A percentile compares a stretch with the other conserved stretches of the same genome.
phyloP scores from a whole-genome alignment of 2,888 invertebrate genomes.

The Orchesellides sinensis region DNA sequence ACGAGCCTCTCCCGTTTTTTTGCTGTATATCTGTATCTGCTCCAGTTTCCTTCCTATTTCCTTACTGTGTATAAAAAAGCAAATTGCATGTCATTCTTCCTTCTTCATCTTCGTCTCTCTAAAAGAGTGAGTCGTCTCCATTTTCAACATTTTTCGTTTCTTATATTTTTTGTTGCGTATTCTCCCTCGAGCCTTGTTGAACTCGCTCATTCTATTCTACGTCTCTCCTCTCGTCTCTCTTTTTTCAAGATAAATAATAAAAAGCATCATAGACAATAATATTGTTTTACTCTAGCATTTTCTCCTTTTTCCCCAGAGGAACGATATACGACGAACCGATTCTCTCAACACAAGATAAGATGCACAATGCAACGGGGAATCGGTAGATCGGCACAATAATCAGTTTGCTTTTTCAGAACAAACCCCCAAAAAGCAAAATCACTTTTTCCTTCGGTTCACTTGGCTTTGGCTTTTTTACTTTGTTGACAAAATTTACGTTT shows the following conservation, averaged over 20 bases:
- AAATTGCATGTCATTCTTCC: not conserved
- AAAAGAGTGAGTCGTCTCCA: too few species aligned
- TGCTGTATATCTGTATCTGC: not conserved
- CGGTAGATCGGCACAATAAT: conserved; percentile 21
- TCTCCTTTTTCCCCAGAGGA: conserved; percentile 58
- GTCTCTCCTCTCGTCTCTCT: not conserved
- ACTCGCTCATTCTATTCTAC: too few species aligned
- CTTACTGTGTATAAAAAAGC: too few species aligned
- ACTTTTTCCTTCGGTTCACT: conserved; percentile 3
- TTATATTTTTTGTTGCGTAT: not conserved
- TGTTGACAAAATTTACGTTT: conserved; percentile 11
- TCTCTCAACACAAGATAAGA: not conserved
- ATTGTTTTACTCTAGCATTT: not conserved
- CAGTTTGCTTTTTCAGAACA: conserved; percentile 3
- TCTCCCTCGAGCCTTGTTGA: conserved; percentile 58
- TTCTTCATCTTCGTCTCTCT: conserved; percentile 8
- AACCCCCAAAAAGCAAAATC: too few species aligned
- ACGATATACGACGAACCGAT: not conserved
- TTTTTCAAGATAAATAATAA: not conserved
- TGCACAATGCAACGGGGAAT: not conserved
- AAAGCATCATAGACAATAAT: not conserved
- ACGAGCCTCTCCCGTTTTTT: not conserved
- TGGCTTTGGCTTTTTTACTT: not conserved
- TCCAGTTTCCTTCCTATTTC: too few species aligned
- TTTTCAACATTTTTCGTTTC: too few species aligned